Percentiles rank a stretch among this genome's conserved stretches.
These are phyloP conservation scores for Lota lota DNA, from an alignment of 2,113 vertebrate genomes.

Conservation along the genomic window DNA sequence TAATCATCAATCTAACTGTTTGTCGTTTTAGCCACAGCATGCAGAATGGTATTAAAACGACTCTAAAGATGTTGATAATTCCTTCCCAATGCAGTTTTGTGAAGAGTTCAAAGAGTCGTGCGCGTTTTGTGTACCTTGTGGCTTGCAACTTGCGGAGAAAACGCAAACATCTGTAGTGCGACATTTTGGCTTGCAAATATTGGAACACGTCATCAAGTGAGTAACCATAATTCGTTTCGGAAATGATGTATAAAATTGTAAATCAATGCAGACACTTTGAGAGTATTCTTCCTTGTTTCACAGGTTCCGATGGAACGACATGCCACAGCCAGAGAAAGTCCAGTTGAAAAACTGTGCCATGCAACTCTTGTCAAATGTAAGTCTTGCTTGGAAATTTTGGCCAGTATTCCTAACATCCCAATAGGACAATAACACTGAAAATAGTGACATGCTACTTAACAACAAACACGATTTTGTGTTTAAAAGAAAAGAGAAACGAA, in stretches of 20 bases:
- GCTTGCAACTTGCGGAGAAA: slow-evolving; percentile 88
- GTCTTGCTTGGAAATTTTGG: slow-evolving; percentile 20
- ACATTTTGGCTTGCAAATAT: slow-evolving; percentile 95
- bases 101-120: slow-evolving; percentile 98
- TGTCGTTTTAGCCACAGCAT: no score
- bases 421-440: no score
- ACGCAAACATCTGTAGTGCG: slow-evolving; percentile 86
- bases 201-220: slow-evolving; percentile 98
- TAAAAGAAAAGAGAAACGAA: not conserved
- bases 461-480: not conserved
- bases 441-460: not conserved
- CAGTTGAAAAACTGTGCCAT: slow-evolving; percentile 92
- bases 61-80: not conserved
- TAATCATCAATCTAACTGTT: not conserved
- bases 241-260: not conserved
- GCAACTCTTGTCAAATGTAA: slow-evolving; percentile 84
- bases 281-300: not conserved
- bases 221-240: slow-evolving; percentile 23
- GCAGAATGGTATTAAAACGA: not conserved
- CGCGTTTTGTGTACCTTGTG: slow-evolving; percentile 89
- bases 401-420: no score
- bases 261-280: not conserved
- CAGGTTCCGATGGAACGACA: slow-evolving; percentile 93
- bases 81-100: slow-evolving; percentile 80
- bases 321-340: slow-evolving; percentile 89